phyloP scores from a whole-genome alignment of 2,113 vertebrate genomes.

The Syrmaticus mikado region DNA sequence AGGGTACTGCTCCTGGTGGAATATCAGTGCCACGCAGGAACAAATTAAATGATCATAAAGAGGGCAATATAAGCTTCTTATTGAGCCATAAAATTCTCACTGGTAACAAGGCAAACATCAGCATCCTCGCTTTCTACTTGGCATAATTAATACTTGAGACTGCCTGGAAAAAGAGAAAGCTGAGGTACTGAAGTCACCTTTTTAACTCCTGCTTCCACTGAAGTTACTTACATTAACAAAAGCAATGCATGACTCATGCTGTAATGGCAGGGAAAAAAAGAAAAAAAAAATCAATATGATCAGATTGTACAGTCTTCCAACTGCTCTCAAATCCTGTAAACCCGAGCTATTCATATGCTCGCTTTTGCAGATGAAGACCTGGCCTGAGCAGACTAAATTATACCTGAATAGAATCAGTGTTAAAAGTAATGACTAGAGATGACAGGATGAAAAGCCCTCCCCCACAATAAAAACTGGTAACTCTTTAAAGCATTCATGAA shows the following conservation, averaged over 20 bases:
- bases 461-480: constrained; percentile 24
- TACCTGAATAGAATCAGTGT: constrained; percentile 48
- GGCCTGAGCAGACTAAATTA: constrained; percentile 21
- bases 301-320: not conserved
- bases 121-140: not conserved
- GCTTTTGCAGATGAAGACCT: constrained; percentile 28
- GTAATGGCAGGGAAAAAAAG: not conserved
- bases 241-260: not conserved
- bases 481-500: constrained; percentile 30
- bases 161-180: not conserved
- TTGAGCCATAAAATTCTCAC: not conserved
- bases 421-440: constrained; percentile 46
- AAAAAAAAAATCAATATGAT: not conserved
- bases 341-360: not conserved
- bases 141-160: constrained; percentile 3
- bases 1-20: not conserved
- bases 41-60: constrained; percentile 4
- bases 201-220: not conserved
- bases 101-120: not conserved
- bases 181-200: not conserved
- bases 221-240: not conserved
- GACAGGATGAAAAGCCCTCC: constrained; percentile 41
- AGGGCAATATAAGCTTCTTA: not conserved
- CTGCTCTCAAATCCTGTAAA: not conserved
- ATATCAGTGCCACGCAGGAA: not conserved